phyloP scores from a whole-genome alignment of 2,113 vertebrate species.

The Chloebia gouldiae region DNA sequence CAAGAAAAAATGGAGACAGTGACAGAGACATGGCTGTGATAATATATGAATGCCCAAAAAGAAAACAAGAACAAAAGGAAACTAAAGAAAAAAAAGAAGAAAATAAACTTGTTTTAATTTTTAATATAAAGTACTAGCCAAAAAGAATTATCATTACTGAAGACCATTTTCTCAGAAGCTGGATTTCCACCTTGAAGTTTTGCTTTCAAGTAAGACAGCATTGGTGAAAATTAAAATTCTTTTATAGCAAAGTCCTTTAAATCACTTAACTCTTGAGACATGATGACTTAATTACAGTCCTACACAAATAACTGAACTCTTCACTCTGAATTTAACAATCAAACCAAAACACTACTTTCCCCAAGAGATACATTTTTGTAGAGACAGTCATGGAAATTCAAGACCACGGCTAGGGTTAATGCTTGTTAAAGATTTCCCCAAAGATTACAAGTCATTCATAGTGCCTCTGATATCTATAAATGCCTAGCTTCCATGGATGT shows the following conservation, averaged over 20 bases:
- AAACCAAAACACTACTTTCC: not conserved
- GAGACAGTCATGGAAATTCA: constrained; percentile 12
- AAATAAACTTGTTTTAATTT: not conserved
- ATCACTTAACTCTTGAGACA: constrained; percentile 1
- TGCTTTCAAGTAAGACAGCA: not conserved
- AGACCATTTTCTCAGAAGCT: constrained; percentile 19
- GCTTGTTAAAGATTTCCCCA: constrained; percentile 12
- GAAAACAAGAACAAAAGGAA: not conserved
- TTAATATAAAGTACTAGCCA: not conserved
- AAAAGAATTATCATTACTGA: not conserved
- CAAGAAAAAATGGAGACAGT: not conserved
- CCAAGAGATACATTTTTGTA: not conserved
- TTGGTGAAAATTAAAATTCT: not conserved
- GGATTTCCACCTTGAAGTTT: constrained; percentile 14
- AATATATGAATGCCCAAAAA: constrained; percentile 13
- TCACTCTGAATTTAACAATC: constrained; percentile 5
- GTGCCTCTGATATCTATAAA: constrained; percentile 12
- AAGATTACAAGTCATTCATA: not conserved
- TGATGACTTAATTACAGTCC: constrained; percentile 15
- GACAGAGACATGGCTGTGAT: constrained; percentile 1
- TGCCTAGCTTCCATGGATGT: not conserved
- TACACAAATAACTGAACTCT: constrained; percentile 23
- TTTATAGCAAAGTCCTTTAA: not conserved
- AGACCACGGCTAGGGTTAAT: not conserved
- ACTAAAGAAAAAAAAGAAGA: not conserved